Evolutionary conservation across 2,888 invertebrate species (phyloP).

Genomic region (Drosophila subsilvestris): DNA sequence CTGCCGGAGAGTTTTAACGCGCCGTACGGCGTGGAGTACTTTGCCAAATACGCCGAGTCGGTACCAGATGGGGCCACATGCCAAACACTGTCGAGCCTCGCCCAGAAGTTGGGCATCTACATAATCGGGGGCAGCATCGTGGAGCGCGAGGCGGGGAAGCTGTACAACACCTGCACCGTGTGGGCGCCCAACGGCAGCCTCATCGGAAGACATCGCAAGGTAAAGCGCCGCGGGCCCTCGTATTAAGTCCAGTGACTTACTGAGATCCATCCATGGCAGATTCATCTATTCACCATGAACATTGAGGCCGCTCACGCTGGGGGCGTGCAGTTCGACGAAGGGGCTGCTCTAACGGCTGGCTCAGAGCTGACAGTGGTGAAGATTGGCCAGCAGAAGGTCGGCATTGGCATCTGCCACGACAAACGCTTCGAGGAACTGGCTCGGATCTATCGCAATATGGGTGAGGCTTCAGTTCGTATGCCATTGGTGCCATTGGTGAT

Average conservation of each 20-base stretch:
- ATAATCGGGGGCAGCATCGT: conserved; percentile 96
- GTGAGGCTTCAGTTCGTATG: conserved; percentile 69
- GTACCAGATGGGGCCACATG: conserved; percentile 93
- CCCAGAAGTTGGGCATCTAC: conserved; percentile 90
- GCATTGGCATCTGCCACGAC: conserved; percentile 98
- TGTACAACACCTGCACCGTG: conserved; percentile 95
- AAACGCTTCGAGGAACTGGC: conserved; percentile 96
- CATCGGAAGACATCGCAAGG: conserved; percentile 93
- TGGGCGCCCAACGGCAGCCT: conserved; percentile 92
- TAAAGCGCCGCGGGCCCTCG: conserved; percentile 74
- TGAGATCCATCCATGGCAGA: conserved; percentile 85
- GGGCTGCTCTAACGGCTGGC: conserved; percentile 91
- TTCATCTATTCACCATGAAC: conserved; percentile 97
- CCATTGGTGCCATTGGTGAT: neutral
- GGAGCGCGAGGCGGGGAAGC: conserved; percentile 87
- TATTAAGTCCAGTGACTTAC: neutral
- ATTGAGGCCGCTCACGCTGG: conserved; percentile 87
- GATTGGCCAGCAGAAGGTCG: conserved; percentile 89
- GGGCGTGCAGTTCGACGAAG: conserved; percentile 95
- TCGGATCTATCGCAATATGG: conserved; percentile 87
- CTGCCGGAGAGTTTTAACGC: conserved; percentile 97
- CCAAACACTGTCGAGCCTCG: conserved; percentile 88
- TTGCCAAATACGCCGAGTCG: conserved; percentile 93
- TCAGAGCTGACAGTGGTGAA: conserved; percentile 90
- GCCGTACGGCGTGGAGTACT: conserved; percentile 93